Evolutionary conservation across 1,140 invertebrate species (phyloP), one percentile per base, ranked within the genome.

Genomic region (Piezodorus guildinii): DNA sequence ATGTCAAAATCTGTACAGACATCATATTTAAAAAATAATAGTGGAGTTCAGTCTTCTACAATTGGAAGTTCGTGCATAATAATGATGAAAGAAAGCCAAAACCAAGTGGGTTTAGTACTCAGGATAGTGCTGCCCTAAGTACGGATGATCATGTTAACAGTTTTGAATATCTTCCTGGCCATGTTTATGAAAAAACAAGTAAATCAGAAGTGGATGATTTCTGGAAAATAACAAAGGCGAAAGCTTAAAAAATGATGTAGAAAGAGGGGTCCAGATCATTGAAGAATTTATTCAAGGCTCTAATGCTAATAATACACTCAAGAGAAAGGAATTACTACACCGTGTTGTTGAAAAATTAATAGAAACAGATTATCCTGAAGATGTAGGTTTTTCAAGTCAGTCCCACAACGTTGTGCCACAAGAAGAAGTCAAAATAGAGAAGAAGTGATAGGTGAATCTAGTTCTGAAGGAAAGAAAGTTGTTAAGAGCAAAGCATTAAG

Each of bases 101-200:
- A 49, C 19, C 3, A 21, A 56, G 27, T 25, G 17, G 64, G 10
- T 58, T 23, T 27, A 65, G 60, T 60, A 68, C 62, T 45, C 43
- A 63, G 21, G 68, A 67, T 15, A 68, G 65, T 62, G 46, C 60
- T 25, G 63, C 39, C 5, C 54, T 65, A 16, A 64, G 34, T 49
- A 63, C 44, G 12, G 65, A 63, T 54, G 77, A 74, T 21, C 68
- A 73, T 66, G 75, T 74, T 2, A 77, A 79, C 56, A 79, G 77
- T 68, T 79, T 78, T 65, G 77, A 79, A 43, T 79, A 79, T 67
- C 74, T 79, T 49, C 76, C 77, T 9, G 69, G 76, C 5, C 74
- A 77, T 60, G 69, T 74, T 8, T 79, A 77, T 63, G 74, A 78
- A 62, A 76, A 75, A 39, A 60, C 19, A 58, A 44, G 15, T 5